Conservation (phyloP, 1,140 invertebrate genomes). For the Theocolax elegans region DNA sequence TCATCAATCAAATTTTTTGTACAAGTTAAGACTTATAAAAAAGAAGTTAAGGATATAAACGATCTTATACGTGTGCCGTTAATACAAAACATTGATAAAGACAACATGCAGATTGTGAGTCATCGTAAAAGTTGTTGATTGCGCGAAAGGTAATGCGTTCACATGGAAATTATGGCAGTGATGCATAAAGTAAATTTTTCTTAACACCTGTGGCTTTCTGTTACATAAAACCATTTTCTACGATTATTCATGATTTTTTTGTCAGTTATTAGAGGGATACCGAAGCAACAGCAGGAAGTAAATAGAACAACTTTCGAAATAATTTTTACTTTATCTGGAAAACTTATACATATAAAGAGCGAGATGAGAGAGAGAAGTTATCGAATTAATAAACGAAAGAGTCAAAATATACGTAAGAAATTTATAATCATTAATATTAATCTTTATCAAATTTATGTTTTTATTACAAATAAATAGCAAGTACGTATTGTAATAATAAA, state of each 20-base stretch:
- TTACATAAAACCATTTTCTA: slow-evolving; percentile 15
- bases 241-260: slow-evolving; percentile 13
- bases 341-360: no score
- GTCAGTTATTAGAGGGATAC: no score
- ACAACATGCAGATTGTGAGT: background rate
- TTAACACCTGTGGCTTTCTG: slow-evolving; percentile 2
- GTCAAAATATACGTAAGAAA: no score
- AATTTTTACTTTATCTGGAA: no score
- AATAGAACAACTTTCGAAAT: background rate
- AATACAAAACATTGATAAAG: slow-evolving; percentile 23
- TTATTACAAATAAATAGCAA: no score
- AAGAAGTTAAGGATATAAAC: background rate
- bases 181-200: slow-evolving; percentile 6
- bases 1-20: no score
- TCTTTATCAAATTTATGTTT: no score
- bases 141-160: background rate
- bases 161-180: slow-evolving; percentile 2
- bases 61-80: background rate
- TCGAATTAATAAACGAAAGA: no score
- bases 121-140: slow-evolving; percentile 25
- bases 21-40: no score
- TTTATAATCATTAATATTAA: no score
- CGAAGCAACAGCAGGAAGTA: background rate
- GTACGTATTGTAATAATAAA: no score
- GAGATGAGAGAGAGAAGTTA: no score